Percentiles rank a stretch among this genome's conserved stretches.
Evolutionary conservation across 2,888 invertebrate genomes (phyloP).

Genomic region (Drosophila hamatofila): DNA sequence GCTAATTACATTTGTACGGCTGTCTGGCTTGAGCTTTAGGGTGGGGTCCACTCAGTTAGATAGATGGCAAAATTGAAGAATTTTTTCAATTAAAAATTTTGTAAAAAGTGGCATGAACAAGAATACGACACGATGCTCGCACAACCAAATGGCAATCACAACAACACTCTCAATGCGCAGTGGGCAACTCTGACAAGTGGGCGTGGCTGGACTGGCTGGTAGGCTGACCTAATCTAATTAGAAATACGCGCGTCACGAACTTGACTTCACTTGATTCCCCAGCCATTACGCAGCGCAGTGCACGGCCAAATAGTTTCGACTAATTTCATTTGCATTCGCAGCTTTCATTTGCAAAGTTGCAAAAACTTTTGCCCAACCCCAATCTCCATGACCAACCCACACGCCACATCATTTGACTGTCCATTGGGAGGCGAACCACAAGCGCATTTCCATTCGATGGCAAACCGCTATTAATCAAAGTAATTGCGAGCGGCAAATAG

Average conservation of each 20-base stretch:
- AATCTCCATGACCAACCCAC: not conserved
- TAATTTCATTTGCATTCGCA: constrained; percentile 77
- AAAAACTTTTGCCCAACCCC: constrained; percentile 48
- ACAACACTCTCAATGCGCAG: constrained; percentile 37
- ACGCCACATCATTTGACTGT: constrained; percentile 19
- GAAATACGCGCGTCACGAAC: constrained; percentile 81
- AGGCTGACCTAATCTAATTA: constrained; percentile 73
- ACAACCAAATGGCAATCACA: constrained; percentile 69
- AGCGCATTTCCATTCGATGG: constrained; percentile 51
- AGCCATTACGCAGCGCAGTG: constrained; percentile 38
- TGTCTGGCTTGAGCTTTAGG: constrained; percentile 44
- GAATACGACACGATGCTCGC: constrained; percentile 26
- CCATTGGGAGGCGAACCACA: constrained; percentile 28
- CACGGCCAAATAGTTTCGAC: constrained; percentile 72
- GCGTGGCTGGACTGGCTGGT: constrained; percentile 38
- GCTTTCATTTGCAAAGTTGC: constrained; percentile 64
- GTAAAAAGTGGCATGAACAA: constrained; percentile 37
- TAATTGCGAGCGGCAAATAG: constrained; percentile 72
- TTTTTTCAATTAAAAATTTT: constrained; percentile 78
- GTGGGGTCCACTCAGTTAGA: constrained; percentile 46
- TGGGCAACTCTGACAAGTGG: constrained; percentile 39
- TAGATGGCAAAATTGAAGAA: constrained; percentile 79
- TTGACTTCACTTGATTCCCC: constrained; percentile 58
- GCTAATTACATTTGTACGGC: constrained; percentile 76
- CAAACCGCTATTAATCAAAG: constrained; percentile 81